Evolutionary conservation across 2,888 invertebrate genomes (phyloP).

Genomic region (Onchidella celtica): DNA sequence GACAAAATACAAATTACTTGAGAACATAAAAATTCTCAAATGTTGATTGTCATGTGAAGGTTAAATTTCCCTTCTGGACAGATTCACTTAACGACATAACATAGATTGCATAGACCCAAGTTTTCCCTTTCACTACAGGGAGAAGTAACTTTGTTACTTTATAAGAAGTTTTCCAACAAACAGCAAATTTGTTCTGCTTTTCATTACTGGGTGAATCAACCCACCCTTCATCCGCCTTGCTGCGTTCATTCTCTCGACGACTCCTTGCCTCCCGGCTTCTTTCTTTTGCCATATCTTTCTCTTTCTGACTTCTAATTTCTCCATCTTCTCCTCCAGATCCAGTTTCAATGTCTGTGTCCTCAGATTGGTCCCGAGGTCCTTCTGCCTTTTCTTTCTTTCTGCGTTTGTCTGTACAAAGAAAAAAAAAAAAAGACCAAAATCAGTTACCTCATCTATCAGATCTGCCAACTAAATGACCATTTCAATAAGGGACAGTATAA

Average conservation of each 20-base stretch:
- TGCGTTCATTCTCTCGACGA: conserved; percentile 46
- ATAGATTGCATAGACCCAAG: too few species aligned
- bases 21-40: too few species aligned
- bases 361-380: conserved; percentile 41
- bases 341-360: conserved; percentile 54
- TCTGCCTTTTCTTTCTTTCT: conserved; percentile 38
- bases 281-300: conserved; percentile 48
- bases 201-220: too few species aligned
- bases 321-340: conserved; percentile 49
- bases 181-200: too few species aligned
- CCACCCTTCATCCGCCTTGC: conserved; percentile 7
- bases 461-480: too few species aligned
- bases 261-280: conserved; percentile 40
- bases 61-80: too few species aligned
- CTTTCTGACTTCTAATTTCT: conserved; percentile 45
- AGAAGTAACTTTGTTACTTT: too few species aligned
- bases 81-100: too few species aligned
- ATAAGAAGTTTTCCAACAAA: too few species aligned
- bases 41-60: too few species aligned
- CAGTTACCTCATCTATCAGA: too few species aligned
- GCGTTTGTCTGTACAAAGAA: conserved; percentile 11
- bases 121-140: too few species aligned
- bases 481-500: not conserved
- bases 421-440: not conserved
- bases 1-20: not conserved